phyloP scores from a whole-genome alignment of 1,140 invertebrate genomes.

The Saxidomus purpurata region DNA sequence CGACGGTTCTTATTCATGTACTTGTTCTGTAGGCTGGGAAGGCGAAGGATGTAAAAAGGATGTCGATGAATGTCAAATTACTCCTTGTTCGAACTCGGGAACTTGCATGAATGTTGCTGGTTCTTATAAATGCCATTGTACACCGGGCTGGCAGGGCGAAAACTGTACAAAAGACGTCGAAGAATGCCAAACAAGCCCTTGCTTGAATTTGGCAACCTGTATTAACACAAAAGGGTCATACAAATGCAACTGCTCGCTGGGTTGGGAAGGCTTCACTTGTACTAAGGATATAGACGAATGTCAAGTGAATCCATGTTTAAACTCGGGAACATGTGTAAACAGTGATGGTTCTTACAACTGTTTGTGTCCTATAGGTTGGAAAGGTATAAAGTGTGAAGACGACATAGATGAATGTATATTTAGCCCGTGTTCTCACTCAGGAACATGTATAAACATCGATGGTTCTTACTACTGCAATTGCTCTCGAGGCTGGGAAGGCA shows the following conservation, averaged over 20 bases:
- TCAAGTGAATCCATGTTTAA: background rate
- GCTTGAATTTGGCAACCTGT: slow-evolving; percentile 41
- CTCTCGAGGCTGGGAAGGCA: slow-evolving; percentile 77
- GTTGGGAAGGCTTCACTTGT: background rate
- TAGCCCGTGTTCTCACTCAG: slow-evolving; percentile 21
- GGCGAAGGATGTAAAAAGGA: background rate
- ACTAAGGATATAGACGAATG: slow-evolving; percentile 62
- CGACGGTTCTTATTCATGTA: slow-evolving; percentile 85
- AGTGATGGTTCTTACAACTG: background rate
- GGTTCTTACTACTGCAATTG: background rate
- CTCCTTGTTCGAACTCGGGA: background rate
- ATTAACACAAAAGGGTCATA: slow-evolving; percentile 61
- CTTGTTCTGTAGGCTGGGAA: slow-evolving; percentile 94
- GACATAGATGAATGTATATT: slow-evolving; percentile 64
- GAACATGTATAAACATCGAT: slow-evolving; percentile 32
- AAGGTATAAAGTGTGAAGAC: slow-evolving; percentile 32
- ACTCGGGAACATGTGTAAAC: slow-evolving; percentile 29
- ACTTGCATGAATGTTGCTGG: background rate
- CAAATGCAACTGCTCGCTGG: slow-evolving; percentile 33
- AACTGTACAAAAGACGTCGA: background rate
- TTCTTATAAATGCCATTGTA: background rate
- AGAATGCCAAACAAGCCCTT: background rate
- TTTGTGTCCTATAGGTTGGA: background rate
- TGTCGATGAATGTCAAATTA: background rate
- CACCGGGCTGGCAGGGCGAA: background rate